Evolutionary conservation across 1,140 invertebrate species (phyloP).

Genomic region (Drosophila navojoa): DNA sequence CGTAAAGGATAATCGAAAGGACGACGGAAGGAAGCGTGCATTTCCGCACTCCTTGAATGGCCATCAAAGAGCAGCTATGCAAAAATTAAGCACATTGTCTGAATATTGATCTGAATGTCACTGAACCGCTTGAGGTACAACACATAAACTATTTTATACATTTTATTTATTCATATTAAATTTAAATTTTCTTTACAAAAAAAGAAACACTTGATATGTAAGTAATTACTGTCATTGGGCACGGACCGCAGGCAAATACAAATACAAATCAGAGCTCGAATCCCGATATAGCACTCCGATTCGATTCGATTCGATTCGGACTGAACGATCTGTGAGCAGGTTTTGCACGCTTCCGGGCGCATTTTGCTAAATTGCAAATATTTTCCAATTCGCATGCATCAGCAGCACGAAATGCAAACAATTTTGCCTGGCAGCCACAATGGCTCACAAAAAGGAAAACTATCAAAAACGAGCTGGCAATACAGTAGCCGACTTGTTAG

Average conservation of each 20-base stretch:
- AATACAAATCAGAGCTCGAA: conserved; percentile 43
- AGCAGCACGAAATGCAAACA: conserved; percentile 76
- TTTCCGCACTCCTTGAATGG: neutral
- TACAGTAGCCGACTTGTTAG: neutral
- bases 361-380: conserved; percentile 83
- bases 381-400: conserved; percentile 81
- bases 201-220: conserved; percentile 13
- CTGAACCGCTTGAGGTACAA: neutral
- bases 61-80: neutral
- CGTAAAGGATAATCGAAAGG: neutral
- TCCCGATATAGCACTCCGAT: conserved; percentile 44
- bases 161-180: no score
- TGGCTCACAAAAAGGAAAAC: conserved; percentile 34
- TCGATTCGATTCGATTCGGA: conserved; percentile 26
- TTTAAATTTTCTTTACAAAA: neutral
- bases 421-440: conserved; percentile 71
- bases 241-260: conserved; percentile 56
- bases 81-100: no score
- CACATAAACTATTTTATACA: neutral
- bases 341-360: conserved; percentile 70
- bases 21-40: neutral
- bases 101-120: no score
- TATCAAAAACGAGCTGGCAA: neutral
- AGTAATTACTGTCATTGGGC: conserved; percentile 73
- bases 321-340: conserved; percentile 34